A percentile compares a stretch with the other conserved stretches of the same genome.
Evolutionary conservation across 1,140 invertebrate genomes (phyloP).

Genomic region (Heterodera schachtii): DNA sequence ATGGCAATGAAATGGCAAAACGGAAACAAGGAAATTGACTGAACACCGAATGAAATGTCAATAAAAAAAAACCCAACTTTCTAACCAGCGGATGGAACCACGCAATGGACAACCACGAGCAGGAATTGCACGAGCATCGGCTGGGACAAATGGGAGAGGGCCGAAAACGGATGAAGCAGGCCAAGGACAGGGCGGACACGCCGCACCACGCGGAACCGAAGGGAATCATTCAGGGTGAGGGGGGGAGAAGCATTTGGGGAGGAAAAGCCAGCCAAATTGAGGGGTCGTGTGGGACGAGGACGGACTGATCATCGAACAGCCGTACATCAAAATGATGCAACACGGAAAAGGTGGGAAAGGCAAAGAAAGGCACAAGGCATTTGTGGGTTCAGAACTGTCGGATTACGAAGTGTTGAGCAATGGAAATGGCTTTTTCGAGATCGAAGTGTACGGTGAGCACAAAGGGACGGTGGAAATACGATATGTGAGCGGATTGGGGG

Average conservation of each 20-base stretch:
- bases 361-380: background rate
- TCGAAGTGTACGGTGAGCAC: slow-evolving; percentile 10
- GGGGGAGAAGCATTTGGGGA: background rate
- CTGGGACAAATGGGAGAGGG: background rate
- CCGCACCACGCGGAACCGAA: background rate
- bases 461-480: background rate
- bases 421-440: slow-evolving; percentile 13
- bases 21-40: background rate
- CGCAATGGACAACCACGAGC: background rate
- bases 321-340: slow-evolving; percentile 8
- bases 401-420: slow-evolving; percentile 6
- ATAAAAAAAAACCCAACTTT: background rate
- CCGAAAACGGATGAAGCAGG: background rate
- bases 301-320: slow-evolving; percentile 2
- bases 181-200: background rate
- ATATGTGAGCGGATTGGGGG: background rate
- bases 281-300: slow-evolving; percentile 10
- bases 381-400: background rate
- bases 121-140: slow-evolving; percentile 4
- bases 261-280: background rate
- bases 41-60: background rate
- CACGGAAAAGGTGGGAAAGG: slow-evolving; percentile 4
- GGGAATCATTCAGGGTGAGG: slow-evolving; percentile 1
- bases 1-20: too few species aligned
- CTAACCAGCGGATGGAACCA: background rate